Percentiles rank a stretch among this genome's conserved stretches.
These are phyloP conservation scores for Proctacanthus coquilletti DNA, from an alignment of 1,140 invertebrate genomes.

Conservation along the genomic window DNA sequence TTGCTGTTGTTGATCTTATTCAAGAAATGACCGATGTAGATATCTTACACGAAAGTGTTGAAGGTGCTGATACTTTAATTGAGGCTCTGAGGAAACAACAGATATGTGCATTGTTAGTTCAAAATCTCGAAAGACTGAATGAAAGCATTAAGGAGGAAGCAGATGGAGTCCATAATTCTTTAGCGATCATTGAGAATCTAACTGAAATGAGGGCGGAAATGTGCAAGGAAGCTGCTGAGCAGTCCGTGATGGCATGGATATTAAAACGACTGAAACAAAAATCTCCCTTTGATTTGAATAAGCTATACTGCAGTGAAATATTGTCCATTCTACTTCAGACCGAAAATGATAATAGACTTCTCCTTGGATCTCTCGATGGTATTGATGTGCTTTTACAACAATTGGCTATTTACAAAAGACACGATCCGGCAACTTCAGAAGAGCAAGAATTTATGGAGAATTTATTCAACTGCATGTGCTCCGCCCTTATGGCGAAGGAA, in stretches of 20 bases:
- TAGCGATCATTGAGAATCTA: conserved; percentile 83
- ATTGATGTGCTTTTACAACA: conserved; percentile 95
- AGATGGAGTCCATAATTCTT: conserved; percentile 90
- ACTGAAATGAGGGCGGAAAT: conserved; percentile 81
- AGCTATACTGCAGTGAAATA: conserved; percentile 92
- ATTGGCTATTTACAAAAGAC: conserved; percentile 86
- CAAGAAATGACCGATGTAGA: conserved; percentile 95
- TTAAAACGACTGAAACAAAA: conserved; percentile 71
- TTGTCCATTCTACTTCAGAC: conserved; percentile 90
- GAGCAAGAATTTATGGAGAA: conserved; percentile 99
- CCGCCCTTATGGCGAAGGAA: conserved; percentile 67
- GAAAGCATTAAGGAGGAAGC: conserved; percentile 88
- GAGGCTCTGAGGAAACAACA: conserved; percentile 74
- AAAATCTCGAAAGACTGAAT: conserved; percentile 87
- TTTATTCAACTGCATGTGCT: conserved; percentile 90
- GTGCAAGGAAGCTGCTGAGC: conserved; percentile 65
- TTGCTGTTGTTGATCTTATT: conserved; percentile 62
- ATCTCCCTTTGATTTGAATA: conserved; percentile 88
- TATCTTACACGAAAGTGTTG: conserved; percentile 78
- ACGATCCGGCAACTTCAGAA: conserved; percentile 79
- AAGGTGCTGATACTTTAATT: conserved; percentile 62
- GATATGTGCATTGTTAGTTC: conserved; percentile 77
- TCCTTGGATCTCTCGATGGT: conserved; percentile 83
- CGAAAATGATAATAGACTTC: conserved; percentile 62
- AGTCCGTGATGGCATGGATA: conserved; percentile 86